A percentile compares a stretch with the other conserved stretches of the same genome.
Evolutionary conservation across 2,888 invertebrate species (phyloP).

Genomic region (Adineta ricciae): DNA sequence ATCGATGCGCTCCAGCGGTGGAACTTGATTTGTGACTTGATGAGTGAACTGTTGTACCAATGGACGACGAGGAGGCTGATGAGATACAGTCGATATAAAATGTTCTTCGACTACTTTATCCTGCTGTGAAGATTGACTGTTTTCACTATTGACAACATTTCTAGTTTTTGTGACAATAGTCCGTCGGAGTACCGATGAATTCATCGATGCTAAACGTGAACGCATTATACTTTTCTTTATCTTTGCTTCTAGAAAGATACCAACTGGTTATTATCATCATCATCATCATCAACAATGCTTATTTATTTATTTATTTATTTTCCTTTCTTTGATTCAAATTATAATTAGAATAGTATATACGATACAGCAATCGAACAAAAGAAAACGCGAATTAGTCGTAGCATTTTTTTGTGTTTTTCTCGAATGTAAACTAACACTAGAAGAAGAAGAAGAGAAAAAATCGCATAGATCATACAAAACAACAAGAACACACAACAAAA

Average conservation of each 20-base stretch:
- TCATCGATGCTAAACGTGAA: not conserved
- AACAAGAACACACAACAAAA: not conserved
- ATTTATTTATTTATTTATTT: not conserved
- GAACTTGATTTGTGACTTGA: conserved; percentile 16
- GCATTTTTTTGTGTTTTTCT: not conserved
- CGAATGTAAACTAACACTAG: not conserved
- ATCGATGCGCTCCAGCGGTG: not conserved
- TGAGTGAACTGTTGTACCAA: not conserved
- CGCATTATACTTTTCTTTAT: not conserved
- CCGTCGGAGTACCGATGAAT: not conserved
- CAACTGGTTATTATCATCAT: not conserved
- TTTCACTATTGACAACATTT: not conserved
- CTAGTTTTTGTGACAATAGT: not conserved
- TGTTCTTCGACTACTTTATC: not conserved
- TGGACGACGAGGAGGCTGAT: not conserved
- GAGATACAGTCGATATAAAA: not conserved
- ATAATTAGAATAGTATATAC: not conserved
- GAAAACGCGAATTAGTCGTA: not conserved
- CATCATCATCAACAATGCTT: not conserved
- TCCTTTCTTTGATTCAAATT: not conserved
- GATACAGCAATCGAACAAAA: not conserved
- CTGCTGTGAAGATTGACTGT: not conserved
- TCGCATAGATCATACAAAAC: not conserved
- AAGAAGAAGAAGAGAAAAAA: not conserved
- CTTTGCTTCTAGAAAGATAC: not conserved